Percentiles rank a stretch among this genome's conserved stretches.
These are phyloP conservation scores for Ectobius pallidus DNA, from an alignment of 2,888 invertebrate genomes.

Conservation along the genomic window DNA sequence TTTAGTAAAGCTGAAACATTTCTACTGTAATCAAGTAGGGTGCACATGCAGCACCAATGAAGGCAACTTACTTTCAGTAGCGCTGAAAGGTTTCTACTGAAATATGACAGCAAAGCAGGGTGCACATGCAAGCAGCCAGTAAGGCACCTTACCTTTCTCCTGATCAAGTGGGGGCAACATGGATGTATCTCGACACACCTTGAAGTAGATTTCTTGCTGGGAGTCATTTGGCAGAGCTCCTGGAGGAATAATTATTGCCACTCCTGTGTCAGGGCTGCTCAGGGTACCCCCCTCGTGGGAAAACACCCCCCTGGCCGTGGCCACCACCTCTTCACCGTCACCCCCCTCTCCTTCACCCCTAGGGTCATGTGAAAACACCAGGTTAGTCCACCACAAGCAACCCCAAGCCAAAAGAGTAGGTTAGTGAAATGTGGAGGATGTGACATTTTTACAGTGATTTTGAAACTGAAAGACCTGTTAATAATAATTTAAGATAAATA, in stretches of 20 bases:
- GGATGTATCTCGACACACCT: constrained; percentile 65
- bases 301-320: constrained; percentile 63
- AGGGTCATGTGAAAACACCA: constrained; percentile 33
- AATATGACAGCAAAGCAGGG: too few relatives aligned
- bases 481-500: too few relatives aligned
- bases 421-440: too few relatives aligned
- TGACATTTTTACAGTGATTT: too few relatives aligned
- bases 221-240: constrained; percentile 84
- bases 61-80: too few relatives aligned
- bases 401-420: neutral
- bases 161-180: constrained; percentile 82
- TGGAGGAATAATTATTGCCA: constrained; percentile 85
- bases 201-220: constrained; percentile 93
- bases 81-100: too few relatives aligned
- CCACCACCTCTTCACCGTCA: constrained; percentile 47
- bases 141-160: constrained; percentile 75
- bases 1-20: too few relatives aligned
- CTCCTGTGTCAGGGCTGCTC: constrained; percentile 88
- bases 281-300: constrained; percentile 82
- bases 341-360: constrained; percentile 39
- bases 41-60: too few relatives aligned
- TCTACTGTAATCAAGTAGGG: too few relatives aligned
- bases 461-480: too few relatives aligned
- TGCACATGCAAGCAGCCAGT: too few relatives aligned
- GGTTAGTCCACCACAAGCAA: constrained; percentile 25